Base-by-base conservation (phyloP, 2,113 vertebrate genomes). In the Cyrtonyx montezumae region DNA sequence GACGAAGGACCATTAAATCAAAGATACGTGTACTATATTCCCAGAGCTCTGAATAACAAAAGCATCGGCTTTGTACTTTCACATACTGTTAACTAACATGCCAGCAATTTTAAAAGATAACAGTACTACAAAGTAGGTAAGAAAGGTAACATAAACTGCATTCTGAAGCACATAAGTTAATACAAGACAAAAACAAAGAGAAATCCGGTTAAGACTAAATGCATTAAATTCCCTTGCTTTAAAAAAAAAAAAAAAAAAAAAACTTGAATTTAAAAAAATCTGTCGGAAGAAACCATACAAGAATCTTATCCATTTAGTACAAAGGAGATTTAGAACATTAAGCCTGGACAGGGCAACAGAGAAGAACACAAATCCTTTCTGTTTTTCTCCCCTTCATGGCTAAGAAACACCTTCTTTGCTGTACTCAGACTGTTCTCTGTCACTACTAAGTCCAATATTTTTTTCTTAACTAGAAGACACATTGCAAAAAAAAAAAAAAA, bases 361-460 rank as follows among this genome's bases (percentile, higher is more conserved):
- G 3, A 85, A 17, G 14, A 84, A 69, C 15, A 73, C 0, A 0
- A 77, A 66, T 19, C 6, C 6, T 28, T 75, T 56, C 21, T 25
- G 15, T 9, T 70, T 81, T 80, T 46, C 16, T 51, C 23, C 53
- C 16, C 75, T 37, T 12, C 0, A 45, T 15, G 63, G 51, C 2
- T 70, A 22, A 84, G 45, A 43, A 92, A 34, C 14, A 42, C 26
- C 42, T 55, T 45, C 22, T 69, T 40, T n/a, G 11, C 25, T 56
- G 25, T 37, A 86, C 48, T 94, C 70, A 40, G 34, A 13, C 34
- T 26, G 22, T 32, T 46, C 84, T 65, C 42, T 30, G 76, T 46
- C 66, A 36, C n/a, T 8, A 81, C 25, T 9, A 88, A 63, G 26
- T 55, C 30, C 56, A 36, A 82, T 16, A 6, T 53, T 48, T 71